Percentiles rank a stretch among this genome's conserved stretches.
Conservation (phyloP, 2,888 invertebrate species). For the Ichneumon xanthorius region DNA sequence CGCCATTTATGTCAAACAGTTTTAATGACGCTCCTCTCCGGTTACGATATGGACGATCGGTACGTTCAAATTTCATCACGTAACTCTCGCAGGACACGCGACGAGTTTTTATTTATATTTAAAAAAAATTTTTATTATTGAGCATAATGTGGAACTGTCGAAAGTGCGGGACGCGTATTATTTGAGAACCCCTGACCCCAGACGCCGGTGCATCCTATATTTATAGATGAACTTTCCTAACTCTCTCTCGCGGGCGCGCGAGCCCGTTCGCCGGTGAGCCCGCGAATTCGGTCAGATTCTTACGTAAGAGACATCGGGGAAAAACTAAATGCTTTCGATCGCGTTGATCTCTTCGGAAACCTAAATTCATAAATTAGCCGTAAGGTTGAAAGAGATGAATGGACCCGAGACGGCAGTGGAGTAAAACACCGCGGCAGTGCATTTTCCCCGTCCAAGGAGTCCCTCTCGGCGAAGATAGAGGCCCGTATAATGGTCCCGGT, state of each 20-base stretch:
- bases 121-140: neutral
- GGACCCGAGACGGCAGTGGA: neutral
- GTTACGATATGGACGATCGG: neutral
- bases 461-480: slow-evolving; percentile 65
- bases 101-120: neutral
- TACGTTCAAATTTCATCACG: neutral
- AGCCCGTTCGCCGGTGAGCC: neutral
- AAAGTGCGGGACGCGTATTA: neutral
- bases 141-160: neutral
- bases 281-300: neutral
- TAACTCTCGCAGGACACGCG: neutral
- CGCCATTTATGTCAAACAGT: neutral
- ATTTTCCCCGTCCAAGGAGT: slow-evolving; percentile 11
- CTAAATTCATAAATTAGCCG: neutral
- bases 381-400: neutral
- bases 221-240: slow-evolving; percentile 39
- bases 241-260: neutral
- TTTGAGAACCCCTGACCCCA: slow-evolving; percentile 46
- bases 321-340: neutral
- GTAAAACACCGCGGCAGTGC: neutral
- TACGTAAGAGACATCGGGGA: neutral
- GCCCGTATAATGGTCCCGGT: slow-evolving; percentile 78
- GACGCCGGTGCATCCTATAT: slow-evolving; percentile 47
- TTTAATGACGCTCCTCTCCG: neutral
- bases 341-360: neutral